Percentiles rank a stretch among this genome's conserved stretches.
These are phyloP conservation scores for Solenodon paradoxus DNA, from an alignment of 2,113 vertebrate genomes.

Conservation along the genomic window DNA sequence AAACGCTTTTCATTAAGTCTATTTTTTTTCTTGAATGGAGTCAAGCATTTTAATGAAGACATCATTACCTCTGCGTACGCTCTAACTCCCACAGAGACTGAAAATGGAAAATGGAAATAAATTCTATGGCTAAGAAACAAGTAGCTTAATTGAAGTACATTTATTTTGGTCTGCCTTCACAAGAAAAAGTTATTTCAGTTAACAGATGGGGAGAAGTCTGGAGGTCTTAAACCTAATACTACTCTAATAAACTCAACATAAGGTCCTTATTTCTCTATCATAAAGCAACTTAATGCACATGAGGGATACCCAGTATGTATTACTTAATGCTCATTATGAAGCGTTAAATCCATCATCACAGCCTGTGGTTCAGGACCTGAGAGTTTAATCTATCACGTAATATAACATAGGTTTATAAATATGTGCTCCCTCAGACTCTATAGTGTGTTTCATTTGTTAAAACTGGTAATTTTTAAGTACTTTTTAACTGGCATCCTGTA, in stretches of 20 bases:
- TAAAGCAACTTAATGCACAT: slow-evolving; percentile 73
- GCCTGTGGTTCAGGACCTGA: slow-evolving; percentile 49
- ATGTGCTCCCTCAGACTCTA: slow-evolving; percentile 6
- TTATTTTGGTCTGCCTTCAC: slow-evolving; percentile 71
- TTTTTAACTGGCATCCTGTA: neutral
- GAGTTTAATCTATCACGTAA: slow-evolving; percentile 41
- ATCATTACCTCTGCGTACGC: slow-evolving; percentile 38
- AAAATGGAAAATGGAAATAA: slow-evolving; percentile 57
- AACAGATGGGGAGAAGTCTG: slow-evolving; percentile 79
- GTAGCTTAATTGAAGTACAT: slow-evolving; percentile 77
- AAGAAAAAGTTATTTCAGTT: slow-evolving; percentile 74
- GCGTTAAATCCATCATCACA: slow-evolving; percentile 59
- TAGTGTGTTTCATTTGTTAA: slow-evolving; percentile 43
- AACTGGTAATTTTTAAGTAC: slow-evolving; percentile 21
- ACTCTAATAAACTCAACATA: slow-evolving; percentile 77
- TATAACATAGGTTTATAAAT: slow-evolving; percentile 11
- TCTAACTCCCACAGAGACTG: slow-evolving; percentile 39
- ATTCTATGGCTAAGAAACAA: slow-evolving; percentile 59
- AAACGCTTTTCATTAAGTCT: slow-evolving; percentile 36
- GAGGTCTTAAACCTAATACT: slow-evolving; percentile 79
- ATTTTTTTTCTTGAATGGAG: slow-evolving; percentile 44
- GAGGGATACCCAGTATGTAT: slow-evolving; percentile 71
- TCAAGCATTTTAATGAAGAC: slow-evolving; percentile 52
- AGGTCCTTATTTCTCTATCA: slow-evolving; percentile 76
- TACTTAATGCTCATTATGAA: slow-evolving; percentile 63